Base-by-base conservation (phyloP, 2,113 vertebrate genomes). In the Caranx ignobilis region DNA sequence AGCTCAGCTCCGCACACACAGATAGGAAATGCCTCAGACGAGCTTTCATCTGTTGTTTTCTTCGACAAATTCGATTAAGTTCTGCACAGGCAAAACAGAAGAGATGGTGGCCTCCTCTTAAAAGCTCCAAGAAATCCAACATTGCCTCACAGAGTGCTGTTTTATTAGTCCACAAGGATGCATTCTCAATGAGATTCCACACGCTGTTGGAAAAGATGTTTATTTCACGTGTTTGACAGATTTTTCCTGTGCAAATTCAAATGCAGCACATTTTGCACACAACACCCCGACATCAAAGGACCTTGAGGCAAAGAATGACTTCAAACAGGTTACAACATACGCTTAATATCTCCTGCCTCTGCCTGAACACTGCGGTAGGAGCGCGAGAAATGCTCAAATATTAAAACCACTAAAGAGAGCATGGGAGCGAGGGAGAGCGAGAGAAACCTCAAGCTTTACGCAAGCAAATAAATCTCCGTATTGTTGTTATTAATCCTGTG, bases 401-500 rank as follows among this genome's bases (percentile, higher is more conserved):
- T 73, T 79, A 79, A 81, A 84, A 62, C 11, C 60, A 66, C 79
- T 66, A n/a, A 67, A 76, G 31, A 70, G 54, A 72, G 56, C 48
- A 11, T 6, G 56, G 66, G 79, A 74, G 54, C 65, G 59, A 48
- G 43, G 56, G 79, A 68, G 48, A 48, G 60, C 48, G 18, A 71
- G 71, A 70, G 61, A 82, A 79, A 89, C 82, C 41, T 71, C 61
- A 1, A 77, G 81, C 83, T 77, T 75, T 18, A 47, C 64, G 21
- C 65, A n/a, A 73, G 84, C 72, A 76, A 91, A 91, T 89, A 89
- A 88, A 84, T 91, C 88, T 89, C 80, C n/a, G 77, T 61, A 89
- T 89, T 93, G 87, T 91, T 90, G 78, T 60, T 88, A 86, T 91
- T 94, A 94, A 94, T 92, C 91, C 86, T 1, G 88, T 91, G 92